A percentile compares a stretch with the other conserved stretches of the same genome.
phyloP scores from a whole-genome alignment of 2,888 invertebrate species.

The Drosophila prostipennis region DNA sequence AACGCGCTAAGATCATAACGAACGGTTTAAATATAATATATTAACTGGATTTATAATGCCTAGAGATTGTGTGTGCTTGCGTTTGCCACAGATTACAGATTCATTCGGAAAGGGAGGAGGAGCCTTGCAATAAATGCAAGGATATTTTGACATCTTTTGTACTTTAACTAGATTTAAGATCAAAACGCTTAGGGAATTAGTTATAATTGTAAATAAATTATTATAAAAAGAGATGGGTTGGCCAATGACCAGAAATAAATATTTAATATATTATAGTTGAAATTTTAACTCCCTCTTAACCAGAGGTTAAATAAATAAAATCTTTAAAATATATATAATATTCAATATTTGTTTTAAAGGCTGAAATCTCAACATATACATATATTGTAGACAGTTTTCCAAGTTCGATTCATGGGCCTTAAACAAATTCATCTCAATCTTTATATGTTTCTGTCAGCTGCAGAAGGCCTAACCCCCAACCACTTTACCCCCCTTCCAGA shows the following conservation, averaged over 20 bases:
- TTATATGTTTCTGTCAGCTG: constrained; percentile 26
- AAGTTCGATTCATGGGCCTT: neutral
- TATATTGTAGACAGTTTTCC: neutral
- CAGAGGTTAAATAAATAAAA: no score
- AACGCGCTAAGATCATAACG: constrained; percentile 75
- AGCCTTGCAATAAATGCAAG: neutral
- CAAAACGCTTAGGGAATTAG: no score
- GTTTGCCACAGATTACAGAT: constrained; percentile 1
- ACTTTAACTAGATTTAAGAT: no score
- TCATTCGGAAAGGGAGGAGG: neutral
- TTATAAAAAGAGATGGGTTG: no score
- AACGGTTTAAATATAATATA: constrained; percentile 79
- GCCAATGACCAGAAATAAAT: no score
- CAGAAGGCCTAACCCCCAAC: constrained; percentile 14
- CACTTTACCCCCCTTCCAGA: neutral
- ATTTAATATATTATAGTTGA: no score
- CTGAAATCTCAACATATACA: neutral
- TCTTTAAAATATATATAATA: no score
- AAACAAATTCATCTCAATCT: neutral
- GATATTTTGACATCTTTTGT: no score
- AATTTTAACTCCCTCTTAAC: no score
- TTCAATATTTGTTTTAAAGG: no score
- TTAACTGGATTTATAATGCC: constrained; percentile 79
- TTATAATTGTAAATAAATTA: no score
- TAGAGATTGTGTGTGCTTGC: constrained; percentile 53